phyloP scores from a whole-genome alignment of 2,797 vertebrate genomes.

The Gephyroberyx darwinii region DNA sequence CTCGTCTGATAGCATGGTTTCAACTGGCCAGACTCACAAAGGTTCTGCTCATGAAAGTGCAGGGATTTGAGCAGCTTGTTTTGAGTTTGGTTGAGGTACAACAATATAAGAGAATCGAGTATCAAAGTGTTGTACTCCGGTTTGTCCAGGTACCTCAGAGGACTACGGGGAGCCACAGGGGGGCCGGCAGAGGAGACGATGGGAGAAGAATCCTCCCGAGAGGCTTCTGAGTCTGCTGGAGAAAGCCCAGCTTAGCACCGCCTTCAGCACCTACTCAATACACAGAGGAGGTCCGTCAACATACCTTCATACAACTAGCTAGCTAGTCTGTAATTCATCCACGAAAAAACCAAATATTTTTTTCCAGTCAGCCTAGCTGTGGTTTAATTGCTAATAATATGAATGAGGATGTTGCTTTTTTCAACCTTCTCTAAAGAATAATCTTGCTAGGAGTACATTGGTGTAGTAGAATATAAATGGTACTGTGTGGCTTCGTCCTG shows the following conservation, averaged over 20 bases:
- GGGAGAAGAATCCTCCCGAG: constrained; percentile 84
- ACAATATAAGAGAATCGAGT: no score
- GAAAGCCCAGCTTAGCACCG: constrained; percentile 83
- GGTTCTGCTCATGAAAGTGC: constrained; percentile 9
- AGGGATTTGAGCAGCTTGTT: no score
- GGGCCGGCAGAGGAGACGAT: constrained; percentile 78
- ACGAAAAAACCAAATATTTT: no score
- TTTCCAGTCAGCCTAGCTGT: background rate
- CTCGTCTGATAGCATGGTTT: constrained; percentile 75
- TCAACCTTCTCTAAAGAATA: background rate
- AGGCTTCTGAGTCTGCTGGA: constrained; percentile 86
- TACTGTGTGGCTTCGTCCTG: background rate
- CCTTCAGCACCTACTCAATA: constrained; percentile 90
- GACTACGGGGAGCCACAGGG: constrained; percentile 51
- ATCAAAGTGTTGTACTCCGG: background rate
- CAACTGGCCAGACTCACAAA: constrained; percentile 40
- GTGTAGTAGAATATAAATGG: background rate
- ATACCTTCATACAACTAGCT: background rate
- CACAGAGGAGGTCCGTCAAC: constrained; percentile 81
- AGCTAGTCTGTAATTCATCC: no score
- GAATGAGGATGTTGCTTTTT: background rate
- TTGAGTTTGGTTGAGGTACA: no score
- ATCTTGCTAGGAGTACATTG: background rate
- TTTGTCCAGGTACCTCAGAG: constrained; percentile 28
- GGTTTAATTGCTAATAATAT: background rate